Evolutionary conservation across 2,797 vertebrate species (phyloP).

Genomic region (Pseudochaenichthys georgianus): DNA sequence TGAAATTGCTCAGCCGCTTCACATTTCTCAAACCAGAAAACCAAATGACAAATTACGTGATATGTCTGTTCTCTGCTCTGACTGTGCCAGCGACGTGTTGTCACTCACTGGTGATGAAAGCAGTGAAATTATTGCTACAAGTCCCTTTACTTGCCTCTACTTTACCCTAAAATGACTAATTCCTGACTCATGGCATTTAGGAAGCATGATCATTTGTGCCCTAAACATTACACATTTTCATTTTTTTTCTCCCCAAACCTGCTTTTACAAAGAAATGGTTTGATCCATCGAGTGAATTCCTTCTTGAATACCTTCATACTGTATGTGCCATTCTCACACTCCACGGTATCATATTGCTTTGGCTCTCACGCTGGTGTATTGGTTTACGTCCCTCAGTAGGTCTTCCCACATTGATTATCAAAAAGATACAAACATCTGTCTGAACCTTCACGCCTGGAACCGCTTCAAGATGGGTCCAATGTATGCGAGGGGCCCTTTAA

Average conservation of each 20-base stretch:
- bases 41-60: constrained; percentile 23
- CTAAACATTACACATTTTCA: not conserved
- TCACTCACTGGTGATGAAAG: constrained; percentile 16
- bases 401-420: constrained; percentile 46
- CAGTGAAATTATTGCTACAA: constrained; percentile 1
- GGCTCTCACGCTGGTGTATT: constrained; percentile 27
- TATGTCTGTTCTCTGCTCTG: not conserved
- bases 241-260: not conserved
- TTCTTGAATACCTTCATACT: not conserved
- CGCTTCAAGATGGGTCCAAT: constrained; percentile 62
- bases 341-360: constrained; percentile 18
- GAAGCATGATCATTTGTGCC: not conserved
- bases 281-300: not conserved
- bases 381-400: constrained; percentile 25
- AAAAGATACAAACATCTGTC: constrained; percentile 67
- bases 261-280: not conserved
- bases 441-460: constrained; percentile 49
- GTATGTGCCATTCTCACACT: not conserved
- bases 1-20: constrained; percentile 5
- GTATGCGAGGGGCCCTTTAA: constrained; percentile 53
- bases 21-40: constrained; percentile 21
- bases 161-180: not conserved
- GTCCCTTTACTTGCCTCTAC: not conserved
- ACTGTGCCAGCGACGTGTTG: not conserved
- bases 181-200: not conserved